Evolutionary conservation across 2,888 invertebrate genomes (phyloP), one percentile per base, ranked within the genome.

Genomic region (Lacanobia oleracea): DNA sequence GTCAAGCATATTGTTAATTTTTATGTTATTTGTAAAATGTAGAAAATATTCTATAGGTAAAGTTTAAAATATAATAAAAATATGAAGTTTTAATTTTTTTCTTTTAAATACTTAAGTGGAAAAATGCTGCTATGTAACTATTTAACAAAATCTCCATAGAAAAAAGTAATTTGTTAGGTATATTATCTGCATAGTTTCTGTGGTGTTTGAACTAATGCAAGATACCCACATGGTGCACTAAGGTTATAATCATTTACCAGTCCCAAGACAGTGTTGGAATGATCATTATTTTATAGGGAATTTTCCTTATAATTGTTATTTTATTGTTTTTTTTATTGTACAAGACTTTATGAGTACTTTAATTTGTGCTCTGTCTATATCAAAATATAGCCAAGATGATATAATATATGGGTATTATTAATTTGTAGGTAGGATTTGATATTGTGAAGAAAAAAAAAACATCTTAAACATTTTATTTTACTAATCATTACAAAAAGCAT

Each of bases 241-340:
- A 66, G 66, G 68, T 69, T 79, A 79, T 51, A 59, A 69, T 40
- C 1, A 56, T 48, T 65, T 54, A 43, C 40, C 50, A 23, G 4
- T 12, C 1, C 4, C 4, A 61, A 57, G n/a, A 40, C 21, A 27
- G 14, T 14, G 27, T 18, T 50, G n/a, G 18, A 53, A 53, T 53
- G 40, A 53, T 53, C 27, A 33, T 60, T 50, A 33, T 18, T 33
- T 27, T 14, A 10, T 16, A 4, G 10, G 10, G 16, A 16, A n/a
- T 37, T 61, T 45, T 37, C n/a, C 6, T n/a, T 37, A 9, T 40
- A 18, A 14, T 18, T 48, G 1, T 12, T 43, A 43, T 43, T 40
- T 9, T 16, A 37, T 59, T 45, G 16, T 12, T 9, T 9, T 4
- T 6, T 1, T 16, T n/a, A n/a, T n/a, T 48, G 10, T 45, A 45